These are phyloP conservation scores for Limulus polyphemus DNA, from an alignment of 2,888 invertebrate genomes.

Conservation along the genomic window DNA sequence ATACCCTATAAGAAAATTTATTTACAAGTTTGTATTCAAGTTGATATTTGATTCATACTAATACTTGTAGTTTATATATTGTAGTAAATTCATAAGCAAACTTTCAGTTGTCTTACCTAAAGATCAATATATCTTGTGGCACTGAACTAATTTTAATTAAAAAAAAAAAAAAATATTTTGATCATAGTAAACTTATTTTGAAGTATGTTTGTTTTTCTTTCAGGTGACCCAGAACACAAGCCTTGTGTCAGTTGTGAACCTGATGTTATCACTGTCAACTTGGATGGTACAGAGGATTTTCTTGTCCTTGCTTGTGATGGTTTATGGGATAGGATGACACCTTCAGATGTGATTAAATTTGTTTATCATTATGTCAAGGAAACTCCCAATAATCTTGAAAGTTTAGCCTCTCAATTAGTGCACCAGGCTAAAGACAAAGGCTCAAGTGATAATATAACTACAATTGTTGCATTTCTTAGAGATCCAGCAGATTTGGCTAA, in stretches of 20 bases:
- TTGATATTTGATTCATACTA: too few relatives aligned
- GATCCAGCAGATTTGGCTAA: conserved; percentile 23
- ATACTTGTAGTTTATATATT: too few relatives aligned
- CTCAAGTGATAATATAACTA: conserved; percentile 79
- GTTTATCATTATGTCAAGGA: conserved; percentile 56
- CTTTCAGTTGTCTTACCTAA: too few relatives aligned
- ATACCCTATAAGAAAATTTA: too few relatives aligned
- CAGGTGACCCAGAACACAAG: conserved; percentile 70
- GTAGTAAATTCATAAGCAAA: too few relatives aligned
- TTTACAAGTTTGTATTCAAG: too few relatives aligned
- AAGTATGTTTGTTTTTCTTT: conserved; percentile 20
- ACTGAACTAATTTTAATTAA: conserved; percentile 64
- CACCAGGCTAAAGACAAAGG: conserved; percentile 59
- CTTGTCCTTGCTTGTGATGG: conserved; percentile 87
- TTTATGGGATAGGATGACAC: conserved; percentile 69
- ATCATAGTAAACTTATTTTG: too few relatives aligned
- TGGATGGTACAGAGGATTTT: conserved; percentile 73
- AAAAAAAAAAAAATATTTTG: too few relatives aligned
- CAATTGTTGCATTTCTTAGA: conserved; percentile 71
- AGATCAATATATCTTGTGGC: too few relatives aligned
- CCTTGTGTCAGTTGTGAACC: conserved; percentile 72
- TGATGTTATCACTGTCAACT: conserved; percentile 50
- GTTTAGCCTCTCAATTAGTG: conserved; percentile 56
- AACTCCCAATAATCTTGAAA: conserved; percentile 49
- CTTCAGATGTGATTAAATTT: conserved; percentile 54